A percentile compares a stretch with the other conserved stretches of the same genome.
These are phyloP conservation scores for Prionailurus viverrinus DNA, from an alignment of 2,113 vertebrate species.

Conservation along the genomic window DNA sequence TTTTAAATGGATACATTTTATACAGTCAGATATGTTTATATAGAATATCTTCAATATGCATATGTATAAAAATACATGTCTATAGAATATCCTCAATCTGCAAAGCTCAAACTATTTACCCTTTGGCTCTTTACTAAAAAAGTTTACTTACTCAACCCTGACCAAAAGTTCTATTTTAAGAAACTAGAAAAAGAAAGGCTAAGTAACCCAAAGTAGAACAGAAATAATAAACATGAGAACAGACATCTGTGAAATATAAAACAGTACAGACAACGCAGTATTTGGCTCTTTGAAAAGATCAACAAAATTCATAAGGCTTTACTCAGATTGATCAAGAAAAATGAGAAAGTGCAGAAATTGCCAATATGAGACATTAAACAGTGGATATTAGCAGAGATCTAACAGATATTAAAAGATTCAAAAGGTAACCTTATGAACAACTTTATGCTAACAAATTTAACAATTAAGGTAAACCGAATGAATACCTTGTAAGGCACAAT, in stretches of 20 bases:
- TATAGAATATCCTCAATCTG: not conserved
- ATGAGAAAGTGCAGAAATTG: not conserved
- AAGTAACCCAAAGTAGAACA: not conserved
- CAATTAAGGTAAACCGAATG: not conserved
- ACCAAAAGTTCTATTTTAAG: not conserved
- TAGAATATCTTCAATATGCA: not conserved
- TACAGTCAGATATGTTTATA: not conserved
- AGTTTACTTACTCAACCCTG: not conserved
- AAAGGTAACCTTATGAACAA: not conserved
- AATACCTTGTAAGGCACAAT: not conserved
- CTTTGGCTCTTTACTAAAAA: not conserved
- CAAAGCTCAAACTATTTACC: not conserved
- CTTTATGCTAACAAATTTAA: not conserved
- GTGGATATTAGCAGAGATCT: not conserved
- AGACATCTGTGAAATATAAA: constrained; percentile 30
- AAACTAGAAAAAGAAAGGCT: not conserved
- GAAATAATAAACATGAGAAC: not conserved
- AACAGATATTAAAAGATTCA: not conserved
- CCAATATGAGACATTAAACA: not conserved
- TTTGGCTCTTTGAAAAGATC: not conserved
- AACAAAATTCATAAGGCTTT: not conserved
- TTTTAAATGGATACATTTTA: not conserved
- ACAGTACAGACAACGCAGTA: not conserved
- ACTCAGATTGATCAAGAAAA: not conserved
- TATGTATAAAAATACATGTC: not conserved